Conservation (phyloP, 2,797 vertebrate genomes). For the Labroides dimidiatus region DNA sequence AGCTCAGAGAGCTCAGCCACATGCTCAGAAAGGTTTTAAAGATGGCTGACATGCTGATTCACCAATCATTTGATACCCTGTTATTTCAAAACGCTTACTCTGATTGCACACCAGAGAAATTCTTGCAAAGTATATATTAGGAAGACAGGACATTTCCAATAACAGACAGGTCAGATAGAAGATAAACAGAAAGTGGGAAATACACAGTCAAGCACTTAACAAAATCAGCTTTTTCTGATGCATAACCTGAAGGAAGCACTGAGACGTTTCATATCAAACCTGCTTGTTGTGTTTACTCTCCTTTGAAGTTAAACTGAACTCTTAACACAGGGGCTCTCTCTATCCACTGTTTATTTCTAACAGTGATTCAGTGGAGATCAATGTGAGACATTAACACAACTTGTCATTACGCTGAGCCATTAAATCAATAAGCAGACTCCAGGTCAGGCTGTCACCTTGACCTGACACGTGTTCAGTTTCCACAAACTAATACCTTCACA, state of each 20-base stretch:
- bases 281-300: neutral
- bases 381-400: slow-evolving; percentile 34
- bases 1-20: slow-evolving; percentile 41
- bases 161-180: slow-evolving; percentile 13
- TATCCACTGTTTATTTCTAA: neutral
- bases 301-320: neutral
- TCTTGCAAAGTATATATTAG: slow-evolving; percentile 25
- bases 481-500: neutral
- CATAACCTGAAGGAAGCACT: neutral
- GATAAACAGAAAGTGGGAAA: slow-evolving; percentile 17
- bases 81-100: slow-evolving; percentile 29
- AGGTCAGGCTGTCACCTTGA: slow-evolving; percentile 27
- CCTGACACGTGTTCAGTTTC: neutral
- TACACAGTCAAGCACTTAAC: neutral
- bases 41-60: slow-evolving; percentile 34
- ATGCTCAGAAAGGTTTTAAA: slow-evolving; percentile 47
- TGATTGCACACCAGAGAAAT: slow-evolving; percentile 4
- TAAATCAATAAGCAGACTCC: slow-evolving; percentile 42
- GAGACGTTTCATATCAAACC: slow-evolving; percentile 12
- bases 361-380: slow-evolving; percentile 42
- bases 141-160: neutral
- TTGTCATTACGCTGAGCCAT: slow-evolving; percentile 42
- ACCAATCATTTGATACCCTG: slow-evolving; percentile 39
- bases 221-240: neutral
- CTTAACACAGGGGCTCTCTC: too few relatives aligned